A percentile compares a stretch with the other conserved stretches of the same genome.
phyloP scores from a whole-genome alignment of 2,797 vertebrate species.

The Clangula hyemalis region DNA sequence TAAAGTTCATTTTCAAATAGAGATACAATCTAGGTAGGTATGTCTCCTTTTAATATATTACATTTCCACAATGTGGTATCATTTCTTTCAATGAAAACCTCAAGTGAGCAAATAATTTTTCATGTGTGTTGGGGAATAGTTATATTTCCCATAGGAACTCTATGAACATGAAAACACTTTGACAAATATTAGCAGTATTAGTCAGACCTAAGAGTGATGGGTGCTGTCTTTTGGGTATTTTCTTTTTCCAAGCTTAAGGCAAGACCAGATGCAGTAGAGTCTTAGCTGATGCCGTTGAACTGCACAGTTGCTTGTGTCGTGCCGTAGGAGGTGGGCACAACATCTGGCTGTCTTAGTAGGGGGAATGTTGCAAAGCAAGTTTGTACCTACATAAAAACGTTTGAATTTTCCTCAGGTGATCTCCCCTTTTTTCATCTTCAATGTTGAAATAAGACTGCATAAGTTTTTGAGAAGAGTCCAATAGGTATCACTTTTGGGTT shows the following conservation, averaged over 20 bases:
- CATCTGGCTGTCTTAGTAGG: neutral
- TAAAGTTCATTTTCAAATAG: neutral
- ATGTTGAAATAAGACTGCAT: neutral
- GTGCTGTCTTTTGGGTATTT: neutral
- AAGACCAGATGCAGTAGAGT: neutral
- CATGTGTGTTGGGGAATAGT: neutral
- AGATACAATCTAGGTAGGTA: neutral
- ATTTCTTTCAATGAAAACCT: conserved; percentile 12
- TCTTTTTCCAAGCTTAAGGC: neutral
- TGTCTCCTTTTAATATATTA: neutral
- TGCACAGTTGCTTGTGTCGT: neutral
- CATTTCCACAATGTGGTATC: neutral
- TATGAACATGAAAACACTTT: neutral
- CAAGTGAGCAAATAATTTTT: conserved; percentile 31
- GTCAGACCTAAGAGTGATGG: neutral
- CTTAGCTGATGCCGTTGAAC: neutral
- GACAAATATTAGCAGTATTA: neutral
- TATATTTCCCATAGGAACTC: neutral
- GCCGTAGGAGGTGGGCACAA: neutral
- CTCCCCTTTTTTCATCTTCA: neutral
- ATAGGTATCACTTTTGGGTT: neutral
- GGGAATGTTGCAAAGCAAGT: neutral
- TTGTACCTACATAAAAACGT: neutral
- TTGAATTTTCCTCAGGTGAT: neutral
- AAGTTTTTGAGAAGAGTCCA: neutral